Evolutionary conservation across 2,888 invertebrate genomes (phyloP).

Genomic region (Epinotia bilunana): DNA sequence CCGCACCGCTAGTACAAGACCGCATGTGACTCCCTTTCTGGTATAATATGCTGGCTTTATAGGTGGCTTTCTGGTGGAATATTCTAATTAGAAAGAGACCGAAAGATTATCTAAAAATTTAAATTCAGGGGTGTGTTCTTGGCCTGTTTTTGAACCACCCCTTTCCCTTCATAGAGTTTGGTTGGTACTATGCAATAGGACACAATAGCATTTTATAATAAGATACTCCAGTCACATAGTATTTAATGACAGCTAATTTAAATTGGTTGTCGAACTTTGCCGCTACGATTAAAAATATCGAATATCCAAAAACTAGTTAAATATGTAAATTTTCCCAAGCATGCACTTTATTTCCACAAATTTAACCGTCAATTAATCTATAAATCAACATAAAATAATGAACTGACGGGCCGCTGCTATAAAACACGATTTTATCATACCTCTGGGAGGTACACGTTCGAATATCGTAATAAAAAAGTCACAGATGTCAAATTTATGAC

Average conservation of each 20-base stretch:
- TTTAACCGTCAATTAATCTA: constrained; percentile 71
- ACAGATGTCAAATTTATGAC: constrained; percentile 84
- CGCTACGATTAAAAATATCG: constrained; percentile 9
- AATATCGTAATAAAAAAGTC: constrained; percentile 84
- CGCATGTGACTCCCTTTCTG: too few species aligned
- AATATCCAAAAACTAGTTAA: constrained; percentile 23
- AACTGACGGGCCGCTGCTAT: constrained; percentile 76
- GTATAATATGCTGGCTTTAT: too few species aligned
- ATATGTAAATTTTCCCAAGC: constrained; percentile 1
- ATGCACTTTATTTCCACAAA: constrained; percentile 32
- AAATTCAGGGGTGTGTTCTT: too few species aligned
- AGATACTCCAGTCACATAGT: neutral
- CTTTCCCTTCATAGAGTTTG: too few species aligned
- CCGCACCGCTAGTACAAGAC: too few species aligned
- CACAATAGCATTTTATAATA: too few species aligned
- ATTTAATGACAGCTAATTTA: neutral
- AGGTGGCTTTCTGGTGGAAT: too few species aligned
- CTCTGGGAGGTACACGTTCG: constrained; percentile 80
- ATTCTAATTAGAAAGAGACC: too few species aligned
- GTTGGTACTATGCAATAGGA: too few species aligned
- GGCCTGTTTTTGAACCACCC: too few species aligned
- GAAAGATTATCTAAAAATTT: too few species aligned
- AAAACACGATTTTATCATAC: constrained; percentile 83
- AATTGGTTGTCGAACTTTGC: neutral
- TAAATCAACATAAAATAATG: constrained; percentile 79